Evolutionary conservation across 2,888 invertebrate species (phyloP).

Genomic region (Megaustenia siamemsis): DNA sequence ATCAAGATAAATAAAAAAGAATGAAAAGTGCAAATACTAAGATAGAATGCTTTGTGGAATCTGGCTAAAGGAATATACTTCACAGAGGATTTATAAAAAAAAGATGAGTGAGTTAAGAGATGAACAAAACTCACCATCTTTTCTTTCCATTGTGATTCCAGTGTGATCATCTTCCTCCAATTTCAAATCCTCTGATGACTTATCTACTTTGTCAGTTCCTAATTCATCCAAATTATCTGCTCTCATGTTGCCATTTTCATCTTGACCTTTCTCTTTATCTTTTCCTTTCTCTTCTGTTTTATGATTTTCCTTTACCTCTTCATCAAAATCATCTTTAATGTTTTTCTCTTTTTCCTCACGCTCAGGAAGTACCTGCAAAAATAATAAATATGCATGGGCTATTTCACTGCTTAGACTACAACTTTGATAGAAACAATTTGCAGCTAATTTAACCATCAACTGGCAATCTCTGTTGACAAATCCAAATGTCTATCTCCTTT

Average conservation of each 20-base stretch:
- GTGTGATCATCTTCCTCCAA: neutral
- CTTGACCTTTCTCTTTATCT: conserved; percentile 52
- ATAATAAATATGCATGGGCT: too few relatives aligned
- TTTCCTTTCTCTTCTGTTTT: conserved; percentile 52
- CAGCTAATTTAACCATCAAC: too few relatives aligned
- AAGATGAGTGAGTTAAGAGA: too few relatives aligned
- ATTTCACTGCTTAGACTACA: too few relatives aligned
- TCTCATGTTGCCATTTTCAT: conserved; percentile 40
- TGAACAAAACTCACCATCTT: neutral
- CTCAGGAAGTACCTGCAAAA: conserved; percentile 25
- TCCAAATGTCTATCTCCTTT: too few relatives aligned
- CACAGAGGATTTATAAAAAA: too few relatives aligned
- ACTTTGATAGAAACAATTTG: too few relatives aligned
- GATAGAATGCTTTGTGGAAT: too few relatives aligned
- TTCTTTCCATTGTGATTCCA: conserved; percentile 6
- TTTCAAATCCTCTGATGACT: neutral
- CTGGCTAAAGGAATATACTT: too few relatives aligned
- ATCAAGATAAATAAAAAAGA: too few relatives aligned
- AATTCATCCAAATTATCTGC: conserved; percentile 51
- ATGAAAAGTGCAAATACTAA: too few relatives aligned
- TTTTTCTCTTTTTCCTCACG: conserved; percentile 53
- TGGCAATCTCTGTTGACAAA: too few relatives aligned
- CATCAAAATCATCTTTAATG: conserved; percentile 50
- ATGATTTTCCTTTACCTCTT: conserved; percentile 59
- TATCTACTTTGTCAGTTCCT: neutral